These are phyloP conservation scores for Dryas iulia DNA, from an alignment of 1,140 invertebrate species.

Conservation along the genomic window DNA sequence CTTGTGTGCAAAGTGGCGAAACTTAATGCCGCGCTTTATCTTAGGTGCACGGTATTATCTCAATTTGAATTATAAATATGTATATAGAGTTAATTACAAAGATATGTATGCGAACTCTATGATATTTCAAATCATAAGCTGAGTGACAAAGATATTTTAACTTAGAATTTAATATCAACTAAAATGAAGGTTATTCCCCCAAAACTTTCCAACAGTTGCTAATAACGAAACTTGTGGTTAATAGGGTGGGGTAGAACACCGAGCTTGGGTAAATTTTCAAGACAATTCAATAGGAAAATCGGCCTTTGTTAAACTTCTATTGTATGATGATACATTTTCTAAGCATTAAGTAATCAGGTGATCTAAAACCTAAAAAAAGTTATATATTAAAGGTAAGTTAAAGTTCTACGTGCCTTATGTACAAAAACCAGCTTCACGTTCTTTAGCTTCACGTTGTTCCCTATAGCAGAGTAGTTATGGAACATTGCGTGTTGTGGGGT, in stretches of 20 bases:
- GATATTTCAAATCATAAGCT: constrained; percentile 1
- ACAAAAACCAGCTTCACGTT: too few relatives aligned
- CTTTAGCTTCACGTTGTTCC: too few relatives aligned
- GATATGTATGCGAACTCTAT: not conserved
- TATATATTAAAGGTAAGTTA: not conserved
- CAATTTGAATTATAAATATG: not conserved
- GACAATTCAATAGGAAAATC: constrained; percentile 75
- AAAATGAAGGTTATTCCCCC: constrained; percentile 71
- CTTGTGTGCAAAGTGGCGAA: too few relatives aligned
- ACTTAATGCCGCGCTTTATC: too few relatives aligned
- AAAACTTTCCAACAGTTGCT: constrained; percentile 68
- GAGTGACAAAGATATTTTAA: constrained; percentile 21
- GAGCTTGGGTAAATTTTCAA: constrained; percentile 54
- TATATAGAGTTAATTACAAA: not conserved
- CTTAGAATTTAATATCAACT: constrained; percentile 71
- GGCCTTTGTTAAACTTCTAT: constrained; percentile 70
- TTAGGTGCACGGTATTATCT: too few relatives aligned
- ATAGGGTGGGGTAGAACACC: constrained; percentile 39
- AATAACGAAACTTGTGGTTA: constrained; percentile 75
- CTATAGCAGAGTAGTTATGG: too few relatives aligned
- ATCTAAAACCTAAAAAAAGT: constrained; percentile 1
- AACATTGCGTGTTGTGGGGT: too few relatives aligned
- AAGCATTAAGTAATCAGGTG: constrained; percentile 32
- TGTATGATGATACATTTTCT: constrained; percentile 45
- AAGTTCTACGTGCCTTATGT: too few relatives aligned